These are phyloP conservation scores for Ochlodes sylvanus DNA, from an alignment of 2,888 invertebrate species.

Conservation along the genomic window DNA sequence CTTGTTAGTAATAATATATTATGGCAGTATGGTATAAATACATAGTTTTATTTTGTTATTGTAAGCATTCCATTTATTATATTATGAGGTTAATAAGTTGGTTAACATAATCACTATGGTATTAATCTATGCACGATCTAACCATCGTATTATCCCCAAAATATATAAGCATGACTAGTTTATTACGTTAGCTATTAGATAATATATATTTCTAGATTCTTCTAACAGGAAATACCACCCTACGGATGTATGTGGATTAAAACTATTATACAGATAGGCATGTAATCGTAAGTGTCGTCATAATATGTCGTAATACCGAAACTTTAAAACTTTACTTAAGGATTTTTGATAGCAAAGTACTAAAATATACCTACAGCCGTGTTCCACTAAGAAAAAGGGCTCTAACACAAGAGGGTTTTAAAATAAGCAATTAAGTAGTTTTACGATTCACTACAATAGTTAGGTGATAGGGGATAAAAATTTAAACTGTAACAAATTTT, in stretches of 20 bases:
- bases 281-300: background rate
- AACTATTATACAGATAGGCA: slow-evolving; percentile 7
- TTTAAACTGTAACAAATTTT: too few relatives aligned
- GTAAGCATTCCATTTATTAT: slow-evolving; percentile 30
- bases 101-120: slow-evolving; percentile 36
- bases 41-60: slow-evolving; percentile 50
- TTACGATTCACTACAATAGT: too few relatives aligned
- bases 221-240: slow-evolving; percentile 62
- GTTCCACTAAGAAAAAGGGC: too few relatives aligned
- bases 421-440: too few relatives aligned
- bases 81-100: slow-evolving; percentile 55
- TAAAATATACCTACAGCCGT: too few relatives aligned
- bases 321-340: too few relatives aligned
- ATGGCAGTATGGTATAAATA: slow-evolving; percentile 40
- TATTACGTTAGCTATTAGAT: slow-evolving; percentile 20
- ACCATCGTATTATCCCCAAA: slow-evolving; percentile 57
- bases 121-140: slow-evolving; percentile 30
- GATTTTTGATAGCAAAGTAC: too few relatives aligned
- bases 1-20: slow-evolving; percentile 34
- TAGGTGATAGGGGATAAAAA: too few relatives aligned
- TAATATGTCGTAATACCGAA: background rate
- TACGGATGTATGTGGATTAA: slow-evolving; percentile 25
- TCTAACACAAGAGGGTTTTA: too few relatives aligned
- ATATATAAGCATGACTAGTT: slow-evolving; percentile 28
- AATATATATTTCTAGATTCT: slow-evolving; percentile 21